A percentile compares a stretch with the other conserved stretches of the same genome.
phyloP scores from a whole-genome alignment of 2,888 invertebrate species.

The Malthinus flaveolus region DNA sequence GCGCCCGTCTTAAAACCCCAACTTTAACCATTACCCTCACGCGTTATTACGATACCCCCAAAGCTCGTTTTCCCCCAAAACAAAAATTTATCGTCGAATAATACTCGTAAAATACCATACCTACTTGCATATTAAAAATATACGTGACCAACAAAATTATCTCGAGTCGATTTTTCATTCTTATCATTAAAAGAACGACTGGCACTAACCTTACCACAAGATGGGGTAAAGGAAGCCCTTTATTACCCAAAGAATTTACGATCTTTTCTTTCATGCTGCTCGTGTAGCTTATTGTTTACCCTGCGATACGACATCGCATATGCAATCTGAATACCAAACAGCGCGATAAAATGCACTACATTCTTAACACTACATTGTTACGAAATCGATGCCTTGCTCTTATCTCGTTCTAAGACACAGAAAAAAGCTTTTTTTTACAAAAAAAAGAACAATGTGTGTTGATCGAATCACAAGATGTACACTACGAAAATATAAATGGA shows the following conservation, averaged over 20 bases:
- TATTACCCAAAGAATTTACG: constrained; percentile 26
- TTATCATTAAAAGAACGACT: constrained; percentile 12
- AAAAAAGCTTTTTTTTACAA: not conserved
- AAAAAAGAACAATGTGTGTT: constrained; percentile 16
- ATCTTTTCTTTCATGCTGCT: constrained; percentile 19
- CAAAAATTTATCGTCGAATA: constrained; percentile 48
- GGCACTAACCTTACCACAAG: constrained; percentile 19
- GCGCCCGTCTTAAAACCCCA: constrained; percentile 49
- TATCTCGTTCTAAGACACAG: constrained; percentile 9
- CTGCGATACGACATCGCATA: constrained; percentile 27
- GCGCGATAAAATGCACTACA: constrained; percentile 28
- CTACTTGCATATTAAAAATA: constrained; percentile 1
- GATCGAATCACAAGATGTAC: constrained; percentile 11
- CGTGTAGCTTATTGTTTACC: constrained; percentile 27
- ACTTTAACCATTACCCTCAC: constrained; percentile 52
- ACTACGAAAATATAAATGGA: constrained; percentile 21
- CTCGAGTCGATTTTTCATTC: constrained; percentile 7
- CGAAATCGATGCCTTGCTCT: constrained; percentile 17
- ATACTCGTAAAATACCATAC: constrained; percentile 32
- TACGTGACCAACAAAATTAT: constrained; percentile 7
- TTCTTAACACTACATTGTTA: constrained; percentile 28
- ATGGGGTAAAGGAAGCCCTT: constrained; percentile 14
- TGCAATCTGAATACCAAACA: constrained; percentile 31
- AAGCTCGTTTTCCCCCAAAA: constrained; percentile 47
- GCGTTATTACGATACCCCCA: constrained; percentile 50